Conservation (phyloP, 2,888 invertebrate species). For the Aphidoletes aphidimyza region DNA sequence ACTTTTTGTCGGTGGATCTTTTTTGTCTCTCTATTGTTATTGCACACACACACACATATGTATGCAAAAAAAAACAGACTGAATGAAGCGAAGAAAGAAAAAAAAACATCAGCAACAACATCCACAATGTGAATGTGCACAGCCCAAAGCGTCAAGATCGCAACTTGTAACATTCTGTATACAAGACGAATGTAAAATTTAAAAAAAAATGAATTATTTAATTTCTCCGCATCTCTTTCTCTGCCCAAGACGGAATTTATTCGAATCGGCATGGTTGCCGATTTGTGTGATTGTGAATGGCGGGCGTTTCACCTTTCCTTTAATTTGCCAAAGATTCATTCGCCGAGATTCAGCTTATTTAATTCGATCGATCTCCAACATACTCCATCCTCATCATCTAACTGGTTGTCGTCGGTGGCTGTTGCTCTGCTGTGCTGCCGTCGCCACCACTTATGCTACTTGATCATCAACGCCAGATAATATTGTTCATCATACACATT, state of each 20-base stretch:
- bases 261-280: too few species aligned
- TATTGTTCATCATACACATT: background rate
- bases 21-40: background rate
- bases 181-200: too few species aligned
- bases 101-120: too few species aligned
- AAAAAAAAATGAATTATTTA: slow-evolving; percentile 34
- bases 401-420: too few species aligned
- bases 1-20: background rate
- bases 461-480: background rate
- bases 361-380: background rate
- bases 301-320: slow-evolving; percentile 6
- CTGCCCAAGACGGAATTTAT: too few species aligned
- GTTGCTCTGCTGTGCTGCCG: too few species aligned
- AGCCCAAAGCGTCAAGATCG: slow-evolving; percentile 16
- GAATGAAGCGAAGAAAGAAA: background rate
- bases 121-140: too few species aligned
- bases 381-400: background rate
- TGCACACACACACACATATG: too few species aligned
- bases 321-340: background rate
- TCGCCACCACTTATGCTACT: too few species aligned
- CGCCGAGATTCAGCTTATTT: background rate
- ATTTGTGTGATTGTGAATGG: too few species aligned
- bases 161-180: background rate
- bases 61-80: too few species aligned
- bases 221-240: background rate